phyloP scores from a whole-genome alignment of 2,888 invertebrate species.

The Drosophila limbata region DNA sequence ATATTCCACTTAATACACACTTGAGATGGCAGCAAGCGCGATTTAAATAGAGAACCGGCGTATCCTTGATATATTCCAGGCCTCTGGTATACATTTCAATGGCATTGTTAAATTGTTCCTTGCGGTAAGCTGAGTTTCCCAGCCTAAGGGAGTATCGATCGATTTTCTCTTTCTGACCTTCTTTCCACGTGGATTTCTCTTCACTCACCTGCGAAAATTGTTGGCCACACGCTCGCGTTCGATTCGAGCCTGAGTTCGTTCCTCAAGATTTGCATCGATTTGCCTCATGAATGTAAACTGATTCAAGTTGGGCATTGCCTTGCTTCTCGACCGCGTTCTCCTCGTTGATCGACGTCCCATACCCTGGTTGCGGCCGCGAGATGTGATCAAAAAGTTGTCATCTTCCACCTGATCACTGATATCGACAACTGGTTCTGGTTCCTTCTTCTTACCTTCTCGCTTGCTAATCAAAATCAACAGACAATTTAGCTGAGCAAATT shows the following conservation, averaged over 20 bases:
- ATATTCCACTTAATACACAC: constrained; percentile 31
- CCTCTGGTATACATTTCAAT: constrained; percentile 51
- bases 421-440: not conserved
- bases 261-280: constrained; percentile 20
- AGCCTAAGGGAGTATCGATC: constrained; percentile 8
- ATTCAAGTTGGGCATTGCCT: not conserved
- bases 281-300: constrained; percentile 58
- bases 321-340: not conserved
- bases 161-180: not conserved
- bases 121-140: constrained; percentile 60
- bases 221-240: constrained; percentile 48
- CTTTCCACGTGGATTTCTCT: no score
- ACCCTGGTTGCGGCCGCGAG: not conserved
- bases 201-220: constrained; percentile 49
- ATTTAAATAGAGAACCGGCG: constrained; percentile 66
- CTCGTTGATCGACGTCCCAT: not conserved
- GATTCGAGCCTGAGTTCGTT: constrained; percentile 15
- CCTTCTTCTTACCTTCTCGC: constrained; percentile 17
- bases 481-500: not conserved
- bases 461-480: not conserved
- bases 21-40: constrained; percentile 59
- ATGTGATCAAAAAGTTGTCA: not conserved
- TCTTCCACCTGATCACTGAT: constrained; percentile 19
- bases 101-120: constrained; percentile 31
- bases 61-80: constrained; percentile 47